phyloP scores from a whole-genome alignment of 2,888 invertebrate species.

The Acrocyrtus sp. region DNA sequence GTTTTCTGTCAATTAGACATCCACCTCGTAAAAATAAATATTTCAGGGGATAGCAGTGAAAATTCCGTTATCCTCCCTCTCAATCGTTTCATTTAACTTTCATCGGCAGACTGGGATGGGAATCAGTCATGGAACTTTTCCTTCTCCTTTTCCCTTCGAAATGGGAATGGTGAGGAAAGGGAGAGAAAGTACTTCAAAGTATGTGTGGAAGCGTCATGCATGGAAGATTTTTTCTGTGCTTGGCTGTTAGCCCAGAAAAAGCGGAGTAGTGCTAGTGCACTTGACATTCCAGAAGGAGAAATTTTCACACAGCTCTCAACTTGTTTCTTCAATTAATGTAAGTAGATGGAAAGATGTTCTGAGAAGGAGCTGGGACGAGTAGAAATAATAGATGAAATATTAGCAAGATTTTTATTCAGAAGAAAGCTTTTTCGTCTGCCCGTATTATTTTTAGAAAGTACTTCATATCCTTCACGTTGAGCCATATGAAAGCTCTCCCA shows the following conservation, averaged over 20 bases:
- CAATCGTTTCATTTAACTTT: slow-evolving; percentile 4
- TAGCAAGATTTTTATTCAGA: not conserved
- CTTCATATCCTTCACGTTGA: not conserved
- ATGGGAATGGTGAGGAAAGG: not conserved
- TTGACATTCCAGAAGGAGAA: not conserved
- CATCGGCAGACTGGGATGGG: not conserved
- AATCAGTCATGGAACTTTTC: slow-evolving; percentile 3
- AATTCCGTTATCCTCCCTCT: slow-evolving; percentile 5
- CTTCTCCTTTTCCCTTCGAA: not conserved
- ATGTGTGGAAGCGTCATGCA: not conserved
- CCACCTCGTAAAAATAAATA: not conserved
- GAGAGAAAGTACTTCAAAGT: too few species aligned
- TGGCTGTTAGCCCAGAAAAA: slow-evolving; percentile 6
- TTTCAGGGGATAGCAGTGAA: not conserved
- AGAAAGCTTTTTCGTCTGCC: too few species aligned
- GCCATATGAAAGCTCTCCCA: not conserved
- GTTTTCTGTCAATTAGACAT: slow-evolving; percentile 9
- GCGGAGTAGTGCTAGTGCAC: not conserved
- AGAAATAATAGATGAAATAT: slow-evolving; percentile 7
- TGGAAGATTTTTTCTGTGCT: not conserved
- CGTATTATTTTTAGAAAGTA: too few species aligned
- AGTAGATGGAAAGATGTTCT: too few species aligned
- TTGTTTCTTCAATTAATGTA: not conserved
- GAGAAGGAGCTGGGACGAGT: not conserved
- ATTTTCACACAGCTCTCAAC: not conserved